phyloP scores from a whole-genome alignment of 2,797 vertebrate species.

The Tadarida brasiliensis region DNA sequence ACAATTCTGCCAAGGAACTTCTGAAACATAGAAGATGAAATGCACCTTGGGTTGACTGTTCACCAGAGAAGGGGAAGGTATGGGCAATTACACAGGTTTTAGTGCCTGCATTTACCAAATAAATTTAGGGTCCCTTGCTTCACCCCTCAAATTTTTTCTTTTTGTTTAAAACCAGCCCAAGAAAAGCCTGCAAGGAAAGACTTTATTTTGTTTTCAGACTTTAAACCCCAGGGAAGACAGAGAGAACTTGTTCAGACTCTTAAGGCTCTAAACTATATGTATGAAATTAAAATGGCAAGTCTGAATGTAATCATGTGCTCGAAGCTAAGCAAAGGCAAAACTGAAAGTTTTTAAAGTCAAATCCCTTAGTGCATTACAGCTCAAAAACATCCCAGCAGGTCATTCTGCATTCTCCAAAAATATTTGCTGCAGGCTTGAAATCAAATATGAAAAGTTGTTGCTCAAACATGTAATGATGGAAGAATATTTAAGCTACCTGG shows the following conservation, averaged over 20 bases:
- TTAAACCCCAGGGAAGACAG: slow-evolving; percentile 27
- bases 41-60: neutral
- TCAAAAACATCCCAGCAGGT: slow-evolving; percentile 35
- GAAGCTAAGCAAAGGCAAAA: slow-evolving; percentile 54
- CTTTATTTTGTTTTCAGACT: slow-evolving; percentile 63
- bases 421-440: slow-evolving; percentile 41
- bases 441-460: neutral
- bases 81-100: neutral
- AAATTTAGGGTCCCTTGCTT: neutral
- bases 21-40: neutral
- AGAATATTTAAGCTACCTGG: neutral
- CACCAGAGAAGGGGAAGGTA: neutral
- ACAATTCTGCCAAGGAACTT: neutral
- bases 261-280: neutral
- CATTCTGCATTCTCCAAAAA: slow-evolving; percentile 35
- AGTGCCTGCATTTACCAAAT: neutral
- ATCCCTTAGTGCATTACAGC: neutral
- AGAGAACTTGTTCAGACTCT: slow-evolving; percentile 48
- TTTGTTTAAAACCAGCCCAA: slow-evolving; percentile 12
- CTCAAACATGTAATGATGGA: neutral
- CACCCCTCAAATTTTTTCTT: neutral
- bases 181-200: neutral
- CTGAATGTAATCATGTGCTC: slow-evolving; percentile 55
- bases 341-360: slow-evolving; percentile 49
- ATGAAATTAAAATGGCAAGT: slow-evolving; percentile 60